Evolutionary conservation across 2,113 vertebrate genomes (phyloP).

Genomic region (Triplophysa tibetana): DNA sequence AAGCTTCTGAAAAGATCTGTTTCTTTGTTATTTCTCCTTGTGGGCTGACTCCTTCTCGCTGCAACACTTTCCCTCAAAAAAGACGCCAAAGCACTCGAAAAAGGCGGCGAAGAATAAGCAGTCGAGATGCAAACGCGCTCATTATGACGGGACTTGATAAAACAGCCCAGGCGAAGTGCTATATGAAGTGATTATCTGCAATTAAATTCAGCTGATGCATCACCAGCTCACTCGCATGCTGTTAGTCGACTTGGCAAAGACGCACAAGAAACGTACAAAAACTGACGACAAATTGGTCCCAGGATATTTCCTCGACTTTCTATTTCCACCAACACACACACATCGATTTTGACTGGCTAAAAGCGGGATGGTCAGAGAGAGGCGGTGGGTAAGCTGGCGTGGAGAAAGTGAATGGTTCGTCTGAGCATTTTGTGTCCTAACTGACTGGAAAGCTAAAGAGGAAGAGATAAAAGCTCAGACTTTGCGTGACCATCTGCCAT

Average conservation of each 20-base stretch:
- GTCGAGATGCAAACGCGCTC: constrained; percentile 30
- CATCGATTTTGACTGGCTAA: constrained; percentile 1
- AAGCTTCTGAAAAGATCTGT: constrained; percentile 8
- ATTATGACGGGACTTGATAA: constrained; percentile 25
- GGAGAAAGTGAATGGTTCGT: constrained; percentile 16
- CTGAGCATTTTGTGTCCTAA: constrained; percentile 1
- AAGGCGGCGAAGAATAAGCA: constrained; percentile 26
- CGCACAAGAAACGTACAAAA: constrained; percentile 13
- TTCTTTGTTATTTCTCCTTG: constrained; percentile 9
- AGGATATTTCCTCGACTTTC: constrained; percentile 37
- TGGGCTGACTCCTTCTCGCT: constrained; percentile 7
- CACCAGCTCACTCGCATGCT: constrained; percentile 42
- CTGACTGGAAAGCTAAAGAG: constrained; percentile 18
- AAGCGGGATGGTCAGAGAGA: constrained; percentile 27
- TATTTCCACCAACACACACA: constrained; percentile 1
- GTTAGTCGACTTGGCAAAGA: constrained; percentile 12
- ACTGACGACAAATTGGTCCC: constrained; percentile 49
- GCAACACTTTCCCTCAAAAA: constrained; percentile 20
- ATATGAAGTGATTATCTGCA: constrained; percentile 44
- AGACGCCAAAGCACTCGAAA: constrained; percentile 27
- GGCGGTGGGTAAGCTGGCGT: constrained; percentile 24
- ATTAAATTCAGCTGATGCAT: constrained; percentile 30
- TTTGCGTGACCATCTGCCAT: constrained; percentile 42
- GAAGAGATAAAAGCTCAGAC: constrained; percentile 25
- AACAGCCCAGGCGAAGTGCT: constrained; percentile 31